Evolutionary conservation across 2,797 vertebrate genomes (phyloP).

Genomic region (Geotrypetes seraphini): DNA sequence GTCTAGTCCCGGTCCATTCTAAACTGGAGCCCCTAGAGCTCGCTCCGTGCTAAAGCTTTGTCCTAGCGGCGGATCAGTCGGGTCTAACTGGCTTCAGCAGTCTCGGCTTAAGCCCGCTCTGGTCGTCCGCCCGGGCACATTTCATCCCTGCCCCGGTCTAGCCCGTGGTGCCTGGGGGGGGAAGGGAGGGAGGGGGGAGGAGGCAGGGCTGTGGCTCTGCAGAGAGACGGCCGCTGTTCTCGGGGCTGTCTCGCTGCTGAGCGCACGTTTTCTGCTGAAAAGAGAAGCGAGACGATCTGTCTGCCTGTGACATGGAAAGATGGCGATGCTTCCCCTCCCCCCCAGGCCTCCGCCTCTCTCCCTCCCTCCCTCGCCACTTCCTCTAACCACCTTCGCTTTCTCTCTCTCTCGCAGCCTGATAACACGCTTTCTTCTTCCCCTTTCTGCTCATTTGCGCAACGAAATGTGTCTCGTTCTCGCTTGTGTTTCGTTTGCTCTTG

Average conservation of each 20-base stretch:
- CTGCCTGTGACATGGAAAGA: slow-evolving; percentile 62
- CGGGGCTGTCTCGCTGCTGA: slow-evolving; percentile 48
- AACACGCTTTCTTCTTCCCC: slow-evolving; percentile 28
- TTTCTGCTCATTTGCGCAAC: slow-evolving; percentile 12
- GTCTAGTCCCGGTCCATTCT: too few species aligned
- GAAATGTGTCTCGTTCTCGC: neutral
- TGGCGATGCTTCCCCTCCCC: slow-evolving; percentile 55
- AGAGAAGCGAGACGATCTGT: slow-evolving; percentile 41
- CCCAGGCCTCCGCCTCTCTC: slow-evolving; percentile 29
- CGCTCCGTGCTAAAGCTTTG: too few species aligned
- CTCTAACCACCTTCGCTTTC: slow-evolving; percentile 29
- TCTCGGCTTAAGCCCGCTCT: neutral
- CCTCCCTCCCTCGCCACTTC: slow-evolving; percentile 35
- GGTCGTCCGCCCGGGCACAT: neutral
- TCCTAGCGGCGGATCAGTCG: too few species aligned
- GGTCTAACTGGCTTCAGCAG: too few species aligned
- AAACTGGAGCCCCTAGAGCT: too few species aligned
- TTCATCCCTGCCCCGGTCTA: neutral
- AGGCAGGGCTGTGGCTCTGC: too few species aligned
- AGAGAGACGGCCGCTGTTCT: slow-evolving; percentile 30
- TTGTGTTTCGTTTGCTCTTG: neutral
- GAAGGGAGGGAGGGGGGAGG: slow-evolving; percentile 19
- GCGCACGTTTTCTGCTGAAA: slow-evolving; percentile 53
- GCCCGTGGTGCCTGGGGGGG: too few species aligned
- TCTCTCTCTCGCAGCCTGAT: slow-evolving; percentile 15